Percentiles rank a stretch among this genome's conserved stretches.
These are phyloP conservation scores for Pteria penguin DNA, from an alignment of 2,888 invertebrate genomes.

Conservation along the genomic window DNA sequence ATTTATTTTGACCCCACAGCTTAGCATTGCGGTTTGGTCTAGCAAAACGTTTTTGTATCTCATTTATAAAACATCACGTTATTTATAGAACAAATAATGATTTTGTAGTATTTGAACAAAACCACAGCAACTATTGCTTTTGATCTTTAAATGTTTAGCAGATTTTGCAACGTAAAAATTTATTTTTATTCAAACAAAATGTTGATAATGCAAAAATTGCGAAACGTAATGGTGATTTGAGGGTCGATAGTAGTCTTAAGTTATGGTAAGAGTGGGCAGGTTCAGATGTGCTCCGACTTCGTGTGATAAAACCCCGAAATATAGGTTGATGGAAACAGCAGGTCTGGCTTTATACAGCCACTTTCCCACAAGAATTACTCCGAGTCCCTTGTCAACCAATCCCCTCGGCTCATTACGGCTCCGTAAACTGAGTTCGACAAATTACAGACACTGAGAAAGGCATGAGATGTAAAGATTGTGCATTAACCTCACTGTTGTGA, in stretches of 20 bases:
- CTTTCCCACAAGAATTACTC: constrained; percentile 8
- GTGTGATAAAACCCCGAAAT: background rate
- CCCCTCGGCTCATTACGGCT: background rate
- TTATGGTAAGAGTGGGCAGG: background rate
- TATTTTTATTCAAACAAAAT: no score
- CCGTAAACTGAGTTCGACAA: background rate
- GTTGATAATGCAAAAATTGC: no score
- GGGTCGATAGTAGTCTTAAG: background rate
- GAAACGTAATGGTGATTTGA: background rate
- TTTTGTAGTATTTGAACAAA: no score
- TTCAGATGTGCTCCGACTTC: background rate
- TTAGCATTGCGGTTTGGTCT: no score
- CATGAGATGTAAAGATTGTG: background rate
- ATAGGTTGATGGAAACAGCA: constrained; percentile 7
- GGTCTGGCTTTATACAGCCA: background rate
- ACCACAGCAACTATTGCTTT: no score
- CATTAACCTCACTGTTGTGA: background rate
- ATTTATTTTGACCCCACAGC: no score
- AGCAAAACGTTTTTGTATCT: no score
- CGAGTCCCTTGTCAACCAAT: background rate
- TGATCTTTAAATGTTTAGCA: no score
- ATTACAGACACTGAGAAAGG: background rate
- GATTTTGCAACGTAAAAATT: no score
- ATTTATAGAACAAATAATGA: no score
- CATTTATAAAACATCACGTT: no score